Base-by-base conservation (phyloP, 2,113 vertebrate species). In the Anthoscopus minutus region DNA sequence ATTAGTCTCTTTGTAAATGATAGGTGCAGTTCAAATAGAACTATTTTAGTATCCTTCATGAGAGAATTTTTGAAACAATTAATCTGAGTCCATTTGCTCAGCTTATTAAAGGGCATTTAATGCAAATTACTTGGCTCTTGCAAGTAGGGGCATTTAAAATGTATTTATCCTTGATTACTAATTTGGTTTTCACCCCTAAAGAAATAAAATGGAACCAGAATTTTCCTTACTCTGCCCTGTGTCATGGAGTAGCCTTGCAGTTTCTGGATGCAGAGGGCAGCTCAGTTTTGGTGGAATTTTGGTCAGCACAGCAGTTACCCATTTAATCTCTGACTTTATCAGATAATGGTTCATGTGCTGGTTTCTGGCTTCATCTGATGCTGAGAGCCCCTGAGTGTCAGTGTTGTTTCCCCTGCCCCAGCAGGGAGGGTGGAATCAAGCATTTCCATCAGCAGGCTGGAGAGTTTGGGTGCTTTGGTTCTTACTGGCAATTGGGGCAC, bases 251-350 rank as follows among this genome's bases (percentile, higher is more conserved):
- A 47, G 40, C 37, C 27, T 51, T 33, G 27, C 54, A 15, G 28
- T 93, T 87, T 89, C 61, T 24, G 8, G 78, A 95, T n/a, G n/a
- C 62, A 54, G 48, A 80, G 78, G 78, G 72, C 71, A 87, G 72
- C 81, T 85, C 86, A 62, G 72, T 79, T 94, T 88, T 71, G 25
- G 20, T 82, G 58, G 64, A 47, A 58, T 64, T 58, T 61, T 33
- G 57, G 58, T 66, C 7, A 74, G 42, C 51, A 15, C 8, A 38
- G 51, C 28, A 51, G 44, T 66, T 44, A 6, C 48, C 64, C 24
- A 11, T 33, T 87, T 76, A 13, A 54, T 56, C 33, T 50, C 2
- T 94, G 79, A 38, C 88, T 95, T 94, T 15, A 14, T 38, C 2
- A 11, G 50, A 28, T 25, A 27, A 37, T 31, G 7, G 30, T 40